These are phyloP conservation scores for Proterorhinus semilunaris DNA, from an alignment of 2,113 vertebrate genomes.

Conservation along the genomic window DNA sequence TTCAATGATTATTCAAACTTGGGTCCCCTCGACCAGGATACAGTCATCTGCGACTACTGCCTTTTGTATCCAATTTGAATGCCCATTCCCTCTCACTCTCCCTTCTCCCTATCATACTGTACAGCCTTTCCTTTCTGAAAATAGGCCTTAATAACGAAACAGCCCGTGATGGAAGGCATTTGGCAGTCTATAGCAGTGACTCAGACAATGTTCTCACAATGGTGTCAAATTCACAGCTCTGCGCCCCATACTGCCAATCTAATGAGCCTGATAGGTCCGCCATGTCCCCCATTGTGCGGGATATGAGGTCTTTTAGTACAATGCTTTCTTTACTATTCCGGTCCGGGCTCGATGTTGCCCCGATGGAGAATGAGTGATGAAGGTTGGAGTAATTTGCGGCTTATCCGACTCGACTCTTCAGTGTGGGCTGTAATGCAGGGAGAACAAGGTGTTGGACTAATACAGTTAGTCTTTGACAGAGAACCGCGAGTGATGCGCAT, in stretches of 20 bases:
- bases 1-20: no score
- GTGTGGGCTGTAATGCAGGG: slow-evolving; percentile 1
- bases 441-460: slow-evolving; percentile 1
- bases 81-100: no score
- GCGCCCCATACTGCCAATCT: background rate
- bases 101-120: no score
- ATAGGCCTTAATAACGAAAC: background rate
- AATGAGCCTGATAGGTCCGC: background rate
- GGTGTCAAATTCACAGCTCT: background rate
- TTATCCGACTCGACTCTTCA: slow-evolving; percentile 5
- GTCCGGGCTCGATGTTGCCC: background rate
- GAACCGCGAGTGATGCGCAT: background rate
- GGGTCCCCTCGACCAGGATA: no score
- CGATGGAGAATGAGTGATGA: slow-evolving; percentile 1
- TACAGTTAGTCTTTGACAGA: slow-evolving; percentile 9
- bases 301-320: background rate
- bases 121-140: background rate
- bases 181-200: background rate
- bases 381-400: slow-evolving; percentile 11
- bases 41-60: no score
- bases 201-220: background rate
- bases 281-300: background rate
- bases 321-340: slow-evolving; percentile 1
- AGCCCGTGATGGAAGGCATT: background rate
- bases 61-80: no score